These are phyloP conservation scores for Dinothrombium tinctorium DNA, from an alignment of 1,140 invertebrate genomes.

Conservation along the genomic window DNA sequence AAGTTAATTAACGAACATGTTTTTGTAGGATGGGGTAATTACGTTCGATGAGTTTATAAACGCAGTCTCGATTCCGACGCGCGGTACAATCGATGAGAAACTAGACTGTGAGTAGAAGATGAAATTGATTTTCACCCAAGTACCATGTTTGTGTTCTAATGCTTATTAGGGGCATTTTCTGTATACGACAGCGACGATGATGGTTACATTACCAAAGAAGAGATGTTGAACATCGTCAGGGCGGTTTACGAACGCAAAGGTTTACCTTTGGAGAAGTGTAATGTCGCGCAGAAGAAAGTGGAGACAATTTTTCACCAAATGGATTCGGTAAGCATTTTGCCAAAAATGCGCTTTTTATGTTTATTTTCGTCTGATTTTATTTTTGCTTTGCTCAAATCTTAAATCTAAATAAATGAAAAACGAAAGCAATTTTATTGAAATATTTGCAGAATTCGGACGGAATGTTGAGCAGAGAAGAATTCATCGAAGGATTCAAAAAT, in stretches of 20 bases:
- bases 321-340: constrained; percentile 22
- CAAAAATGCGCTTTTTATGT: not conserved
- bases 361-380: not conserved
- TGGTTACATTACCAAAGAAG: constrained; percentile 25
- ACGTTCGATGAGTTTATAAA: constrained; percentile 22
- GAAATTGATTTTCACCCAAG: not conserved
- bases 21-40: constrained; percentile 22
- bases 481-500: constrained; percentile 27
- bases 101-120: constrained; percentile 19
- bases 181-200: constrained; percentile 30
- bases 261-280: constrained; percentile 25
- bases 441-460: constrained; percentile 25
- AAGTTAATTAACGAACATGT: no score
- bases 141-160: constrained; percentile 4
- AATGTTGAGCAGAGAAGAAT: constrained; percentile 26
- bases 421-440: not conserved
- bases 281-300: constrained; percentile 28
- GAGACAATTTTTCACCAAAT: constrained; percentile 29
- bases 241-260: constrained; percentile 27
- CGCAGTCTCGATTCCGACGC: constrained; percentile 22
- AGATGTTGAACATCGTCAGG: constrained; percentile 26
- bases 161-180: constrained; percentile 25
- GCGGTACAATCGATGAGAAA: constrained; percentile 22
- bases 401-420: not conserved
- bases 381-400: not conserved